These are phyloP conservation scores for Avahi laniger DNA, from an alignment of 2,797 vertebrate genomes.

Conservation along the genomic window DNA sequence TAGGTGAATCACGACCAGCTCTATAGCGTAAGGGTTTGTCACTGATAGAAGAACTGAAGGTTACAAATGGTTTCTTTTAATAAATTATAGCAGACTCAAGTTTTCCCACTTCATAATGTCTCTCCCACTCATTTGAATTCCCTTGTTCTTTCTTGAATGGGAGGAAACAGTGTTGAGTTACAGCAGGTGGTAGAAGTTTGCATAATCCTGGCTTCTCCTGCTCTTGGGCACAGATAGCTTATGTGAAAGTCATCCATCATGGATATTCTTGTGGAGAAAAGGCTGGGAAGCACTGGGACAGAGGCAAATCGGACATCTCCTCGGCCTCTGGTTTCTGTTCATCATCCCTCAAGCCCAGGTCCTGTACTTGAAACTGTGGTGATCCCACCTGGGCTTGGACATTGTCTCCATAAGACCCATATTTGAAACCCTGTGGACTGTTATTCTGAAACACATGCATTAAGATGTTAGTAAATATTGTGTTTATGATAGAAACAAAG, in stretches of 20 bases:
- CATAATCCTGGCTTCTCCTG: neutral
- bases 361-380: neutral
- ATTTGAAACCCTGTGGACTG: neutral
- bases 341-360: neutral
- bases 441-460: neutral
- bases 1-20: neutral
- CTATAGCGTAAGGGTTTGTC: neutral
- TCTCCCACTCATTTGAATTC: neutral
- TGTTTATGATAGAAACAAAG: slow-evolving; percentile 19
- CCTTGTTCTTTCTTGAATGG: neutral
- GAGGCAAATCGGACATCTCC: neutral
- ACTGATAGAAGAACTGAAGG: neutral
- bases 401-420: neutral
- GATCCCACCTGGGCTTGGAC: neutral
- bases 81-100: neutral
- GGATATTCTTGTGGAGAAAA: neutral
- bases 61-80: slow-evolving; percentile 18
- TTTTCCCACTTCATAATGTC: neutral
- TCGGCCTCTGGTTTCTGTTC: neutral
- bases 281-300: neutral
- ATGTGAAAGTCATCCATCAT: slow-evolving; percentile 3
- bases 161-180: neutral
- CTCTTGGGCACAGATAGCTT: neutral
- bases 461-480: neutral
- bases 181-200: neutral